Evolutionary conservation across 1,140 invertebrate genomes (phyloP), one percentile per base, ranked within the genome.

Genomic region (Zelostemma sp.): DNA sequence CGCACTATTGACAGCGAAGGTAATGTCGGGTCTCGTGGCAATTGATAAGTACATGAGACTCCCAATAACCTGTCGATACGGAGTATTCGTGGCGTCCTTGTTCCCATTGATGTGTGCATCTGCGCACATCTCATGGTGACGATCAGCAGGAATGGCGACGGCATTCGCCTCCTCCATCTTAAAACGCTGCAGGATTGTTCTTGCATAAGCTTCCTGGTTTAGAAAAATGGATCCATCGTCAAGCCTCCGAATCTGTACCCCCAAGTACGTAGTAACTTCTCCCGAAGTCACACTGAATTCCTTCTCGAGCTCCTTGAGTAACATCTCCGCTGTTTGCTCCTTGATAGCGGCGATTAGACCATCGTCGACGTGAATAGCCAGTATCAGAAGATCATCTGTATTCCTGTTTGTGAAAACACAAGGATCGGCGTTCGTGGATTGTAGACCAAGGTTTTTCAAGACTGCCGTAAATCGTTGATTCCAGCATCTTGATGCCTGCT

Each of bases 401-500:
- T 11, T 14, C 1, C n/a, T 15, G 11, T 18, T 15, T 4, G 14
- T 17, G 40, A 43, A 43, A 4, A 43, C 14, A 9, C 40, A 43
- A 1, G 40, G 40, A 17, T 43, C 14, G 1, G 1, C 1, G 17
- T 12, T 31, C 12, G 11, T 33, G 8, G 16, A n/a, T 15, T 41
- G 2, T 1, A 43, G 6, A 2, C 40, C 56, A 17, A 33, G 41
- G 15, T 45, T 12, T 0, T 15, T n/a, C 14, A 61, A n/a, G 0
- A 47, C 28, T 6, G 18, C 19, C 6, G 33, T 55, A 12, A 63
- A 56, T 0, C 17, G 4, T 46, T 56, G 4, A 33, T 50, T 55
- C 51, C 38, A 43, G 6, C 11, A 25, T 47, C 33, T 41, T 81
- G 76, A 74, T n/a, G 79, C 74, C 54, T 87, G 83, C 51, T 83